Conservation (phyloP, 1,140 invertebrate species). For the Bradynema listronoti region DNA sequence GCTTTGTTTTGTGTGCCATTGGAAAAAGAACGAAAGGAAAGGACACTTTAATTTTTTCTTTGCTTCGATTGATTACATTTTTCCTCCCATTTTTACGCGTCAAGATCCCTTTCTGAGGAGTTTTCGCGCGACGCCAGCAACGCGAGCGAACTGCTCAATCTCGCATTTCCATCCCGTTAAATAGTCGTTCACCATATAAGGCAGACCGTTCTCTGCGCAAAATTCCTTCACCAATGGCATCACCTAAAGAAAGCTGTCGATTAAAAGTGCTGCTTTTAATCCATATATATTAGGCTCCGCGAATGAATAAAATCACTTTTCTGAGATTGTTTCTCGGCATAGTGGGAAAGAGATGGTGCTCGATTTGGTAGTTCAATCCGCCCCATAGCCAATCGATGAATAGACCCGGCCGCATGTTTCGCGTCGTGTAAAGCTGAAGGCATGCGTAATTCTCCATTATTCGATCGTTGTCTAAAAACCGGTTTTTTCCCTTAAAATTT, state of each 20-base stretch:
- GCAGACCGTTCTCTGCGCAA: conserved; percentile 50
- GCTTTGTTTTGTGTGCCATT: too few relatives aligned
- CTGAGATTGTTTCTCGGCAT: conserved; percentile 54
- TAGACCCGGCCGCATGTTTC: conserved; percentile 55
- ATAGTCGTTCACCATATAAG: conserved; percentile 57
- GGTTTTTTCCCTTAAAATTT: too few relatives aligned
- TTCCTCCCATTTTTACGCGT: too few relatives aligned
- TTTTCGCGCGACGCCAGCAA: conserved; percentile 44
- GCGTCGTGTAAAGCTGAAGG: conserved; percentile 56
- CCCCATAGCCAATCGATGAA: conserved; percentile 59
- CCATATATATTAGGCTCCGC: not conserved
- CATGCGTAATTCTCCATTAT: conserved; percentile 56
- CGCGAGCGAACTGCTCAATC: conserved; percentile 48
- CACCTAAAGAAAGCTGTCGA: conserved; percentile 32
- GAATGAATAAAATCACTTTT: conserved; percentile 23
- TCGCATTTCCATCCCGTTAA: conserved; percentile 51
- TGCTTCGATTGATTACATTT: too few relatives aligned
- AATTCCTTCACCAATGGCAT: conserved; percentile 57
- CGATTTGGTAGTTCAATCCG: conserved; percentile 59
- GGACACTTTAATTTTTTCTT: too few relatives aligned
- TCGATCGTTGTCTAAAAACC: conserved; percentile 48
- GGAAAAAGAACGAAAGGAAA: too few relatives aligned
- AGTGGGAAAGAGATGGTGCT: conserved; percentile 58
- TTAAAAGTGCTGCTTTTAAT: not conserved
- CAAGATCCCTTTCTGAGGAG: too few relatives aligned